Percentiles rank a stretch among this genome's conserved stretches.
Evolutionary conservation across 2,113 vertebrate genomes (phyloP).

Genomic region (Solea solea): DNA sequence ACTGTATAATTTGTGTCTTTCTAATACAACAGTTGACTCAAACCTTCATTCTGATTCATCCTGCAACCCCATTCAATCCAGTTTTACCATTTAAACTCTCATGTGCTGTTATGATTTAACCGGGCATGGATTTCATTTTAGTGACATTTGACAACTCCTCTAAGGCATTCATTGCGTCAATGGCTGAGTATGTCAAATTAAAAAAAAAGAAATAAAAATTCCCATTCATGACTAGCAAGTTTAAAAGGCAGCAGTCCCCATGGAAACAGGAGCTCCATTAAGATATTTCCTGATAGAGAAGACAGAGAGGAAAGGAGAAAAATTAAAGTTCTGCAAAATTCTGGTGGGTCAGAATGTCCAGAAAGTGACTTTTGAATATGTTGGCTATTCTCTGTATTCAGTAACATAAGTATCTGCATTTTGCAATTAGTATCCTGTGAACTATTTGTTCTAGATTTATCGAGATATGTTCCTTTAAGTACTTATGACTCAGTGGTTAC

Average conservation of each 20-base stretch:
- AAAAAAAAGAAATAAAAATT: constrained; percentile 46
- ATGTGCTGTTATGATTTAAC: background rate
- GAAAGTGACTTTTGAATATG: background rate
- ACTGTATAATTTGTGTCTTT: too few species aligned
- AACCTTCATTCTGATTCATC: background rate
- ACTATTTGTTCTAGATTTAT: constrained; percentile 5
- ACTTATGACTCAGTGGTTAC: constrained; percentile 29
- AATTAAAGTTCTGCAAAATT: background rate
- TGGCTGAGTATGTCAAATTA: constrained; percentile 14
- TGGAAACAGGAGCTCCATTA: constrained; percentile 73
- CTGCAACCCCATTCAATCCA: background rate
- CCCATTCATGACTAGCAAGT: constrained; percentile 46
- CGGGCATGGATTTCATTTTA: constrained; percentile 2
- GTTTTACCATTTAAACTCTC: background rate
- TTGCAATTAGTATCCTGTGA: background rate
- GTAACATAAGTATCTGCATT: background rate
- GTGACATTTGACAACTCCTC: background rate
- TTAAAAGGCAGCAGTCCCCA: constrained; percentile 65
- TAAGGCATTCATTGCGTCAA: constrained; percentile 25
- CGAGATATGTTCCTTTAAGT: background rate
- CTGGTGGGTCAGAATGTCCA: background rate
- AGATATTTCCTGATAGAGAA: constrained; percentile 57
- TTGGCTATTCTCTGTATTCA: background rate
- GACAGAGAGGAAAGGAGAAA: background rate
- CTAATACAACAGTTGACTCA: too few species aligned